These are phyloP conservation scores for Elanoides forficatus DNA, from an alignment of 2,113 vertebrate species.

Conservation along the genomic window DNA sequence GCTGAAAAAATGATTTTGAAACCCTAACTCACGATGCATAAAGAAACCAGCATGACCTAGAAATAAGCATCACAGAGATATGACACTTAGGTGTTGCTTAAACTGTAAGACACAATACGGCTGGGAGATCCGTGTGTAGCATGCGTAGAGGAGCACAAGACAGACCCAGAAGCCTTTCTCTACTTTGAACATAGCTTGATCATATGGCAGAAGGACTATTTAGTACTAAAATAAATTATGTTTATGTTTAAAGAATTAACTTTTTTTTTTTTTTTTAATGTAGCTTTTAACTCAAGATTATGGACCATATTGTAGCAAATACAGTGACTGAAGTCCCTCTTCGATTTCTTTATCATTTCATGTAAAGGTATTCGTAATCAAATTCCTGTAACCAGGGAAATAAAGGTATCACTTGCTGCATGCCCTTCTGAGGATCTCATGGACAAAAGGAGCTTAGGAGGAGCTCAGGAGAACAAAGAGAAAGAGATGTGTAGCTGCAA, in stretches of 20 bases:
- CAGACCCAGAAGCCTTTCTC: neutral
- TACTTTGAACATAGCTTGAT: neutral
- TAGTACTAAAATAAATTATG: neutral
- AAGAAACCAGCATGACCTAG: constrained; percentile 26
- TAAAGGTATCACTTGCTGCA: neutral
- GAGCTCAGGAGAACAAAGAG: neutral
- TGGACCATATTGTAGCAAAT: neutral
- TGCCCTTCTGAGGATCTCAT: neutral
- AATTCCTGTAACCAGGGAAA: neutral
- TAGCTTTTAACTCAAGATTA: neutral
- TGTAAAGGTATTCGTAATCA: neutral
- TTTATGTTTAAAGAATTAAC: neutral
- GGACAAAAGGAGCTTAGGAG: neutral
- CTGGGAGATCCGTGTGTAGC: neutral
- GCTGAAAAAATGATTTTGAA: constrained; percentile 4
- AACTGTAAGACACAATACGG: constrained; percentile 29
- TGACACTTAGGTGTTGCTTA: constrained; percentile 9
- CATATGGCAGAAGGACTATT: neutral
- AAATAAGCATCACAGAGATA: neutral
- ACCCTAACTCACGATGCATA: neutral
- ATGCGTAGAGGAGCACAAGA: neutral
- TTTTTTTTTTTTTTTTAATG: too few species aligned
- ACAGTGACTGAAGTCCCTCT: neutral
- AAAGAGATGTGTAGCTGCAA: neutral
- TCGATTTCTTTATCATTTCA: fast-evolving